phyloP scores from a whole-genome alignment of 2,113 vertebrate species.

The Halichoeres trimaculatus region DNA sequence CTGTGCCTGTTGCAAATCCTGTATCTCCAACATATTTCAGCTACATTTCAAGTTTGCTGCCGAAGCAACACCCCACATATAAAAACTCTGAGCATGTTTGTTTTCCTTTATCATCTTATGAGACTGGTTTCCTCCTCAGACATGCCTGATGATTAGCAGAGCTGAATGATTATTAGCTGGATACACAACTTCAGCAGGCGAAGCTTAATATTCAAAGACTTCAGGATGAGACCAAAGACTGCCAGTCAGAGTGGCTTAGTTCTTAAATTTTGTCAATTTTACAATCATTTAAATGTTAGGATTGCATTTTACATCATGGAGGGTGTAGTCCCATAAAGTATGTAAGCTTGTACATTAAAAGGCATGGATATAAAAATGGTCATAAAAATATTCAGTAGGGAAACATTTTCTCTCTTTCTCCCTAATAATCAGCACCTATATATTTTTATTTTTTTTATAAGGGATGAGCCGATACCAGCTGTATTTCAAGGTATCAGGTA shows the following conservation, averaged over 20 bases:
- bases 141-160: background rate
- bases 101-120: background rate
- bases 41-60: background rate
- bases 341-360: background rate
- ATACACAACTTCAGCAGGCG: background rate
- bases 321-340: background rate
- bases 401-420: too few species aligned
- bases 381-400: too few species aligned
- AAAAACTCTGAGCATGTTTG: too few species aligned
- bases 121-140: background rate
- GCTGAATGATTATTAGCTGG: background rate
- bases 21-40: background rate
- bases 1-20: background rate
- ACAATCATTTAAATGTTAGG: too few species aligned
- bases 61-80: background rate
- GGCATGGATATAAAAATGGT: too few species aligned
- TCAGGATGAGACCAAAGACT: background rate
- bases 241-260: too few species aligned
- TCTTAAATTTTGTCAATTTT: too few species aligned
- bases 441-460: too few species aligned
- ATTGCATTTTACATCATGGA: background rate
- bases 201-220: background rate
- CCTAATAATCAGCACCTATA: too few species aligned
- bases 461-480: too few species aligned
- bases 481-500: too few species aligned